Evolutionary conservation across 2,888 invertebrate genomes (phyloP).

Genomic region (Pachymerium ferrugineum): DNA sequence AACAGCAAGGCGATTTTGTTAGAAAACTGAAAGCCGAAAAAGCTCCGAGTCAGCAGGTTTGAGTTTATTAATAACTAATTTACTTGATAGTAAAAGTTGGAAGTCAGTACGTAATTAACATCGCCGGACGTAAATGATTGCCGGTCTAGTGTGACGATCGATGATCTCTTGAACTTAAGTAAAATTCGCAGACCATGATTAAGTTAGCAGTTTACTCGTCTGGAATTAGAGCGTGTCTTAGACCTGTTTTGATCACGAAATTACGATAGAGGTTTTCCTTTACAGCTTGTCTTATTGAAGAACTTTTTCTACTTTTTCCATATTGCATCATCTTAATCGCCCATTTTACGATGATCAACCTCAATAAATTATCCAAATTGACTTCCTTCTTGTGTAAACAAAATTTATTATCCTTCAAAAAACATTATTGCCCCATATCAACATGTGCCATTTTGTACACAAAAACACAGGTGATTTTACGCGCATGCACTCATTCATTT

Average conservation of each 20-base stretch:
- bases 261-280: background rate
- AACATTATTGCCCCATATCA: no score
- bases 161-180: no score
- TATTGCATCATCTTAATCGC: background rate
- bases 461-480: background rate
- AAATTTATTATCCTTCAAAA: background rate
- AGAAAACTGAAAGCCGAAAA: slow-evolving; percentile 74
- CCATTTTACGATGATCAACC: background rate
- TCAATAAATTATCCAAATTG: background rate
- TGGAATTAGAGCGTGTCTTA: no score
- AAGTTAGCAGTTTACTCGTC: no score
- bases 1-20: slow-evolving; percentile 72
- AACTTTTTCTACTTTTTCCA: slow-evolving; percentile 25
- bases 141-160: background rate
- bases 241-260: no score
- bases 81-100: background rate
- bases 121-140: background rate
- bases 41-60: slow-evolving; percentile 69
- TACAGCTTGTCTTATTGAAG: background rate
- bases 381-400: background rate
- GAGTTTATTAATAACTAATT: background rate
- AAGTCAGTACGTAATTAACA: background rate
- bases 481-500: no score
- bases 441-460: background rate
- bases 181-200: no score